Evolutionary conservation across 2,888 invertebrate genomes (phyloP), one percentile per base, ranked within the genome.

Genomic region (Tineola bisselliella): DNA sequence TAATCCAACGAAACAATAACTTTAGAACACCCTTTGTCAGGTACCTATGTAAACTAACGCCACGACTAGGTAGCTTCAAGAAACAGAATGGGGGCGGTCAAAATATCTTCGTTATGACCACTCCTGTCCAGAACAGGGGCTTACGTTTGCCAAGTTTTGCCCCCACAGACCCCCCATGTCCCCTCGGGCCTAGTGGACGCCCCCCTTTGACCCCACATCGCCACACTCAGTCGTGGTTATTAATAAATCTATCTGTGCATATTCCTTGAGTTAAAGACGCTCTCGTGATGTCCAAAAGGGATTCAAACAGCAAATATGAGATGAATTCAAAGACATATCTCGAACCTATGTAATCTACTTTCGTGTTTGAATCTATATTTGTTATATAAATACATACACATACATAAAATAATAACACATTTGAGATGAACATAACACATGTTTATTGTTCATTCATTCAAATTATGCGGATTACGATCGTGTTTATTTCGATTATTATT

Each of bases 81-180:
- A 83, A 82, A 84, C 84, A 79, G 82, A 83, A 77, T 79, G 84
- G 82, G 84, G 81, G 84, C 62, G 82, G 83, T 84, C 87, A 84
- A 87, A 86, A 86, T 84, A 86, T 87, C 86, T 86, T 86, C 84
- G 86, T 83, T 87, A 86, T 86, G 86, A 82, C 86, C 83, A 80
- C 77, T 82, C 75, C 84, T 87, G 87, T 86, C 87, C 84, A 71
- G 81, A 71, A 72, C 86, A 86, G 71, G 59, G 76, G 81, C 82
- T 81, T 81, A 84, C 81, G 81, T 79, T 81, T 79, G 82, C 82
- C 80, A 84, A 84, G 77, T 74, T 82, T 77, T 73, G 65, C 72
- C 77, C 73, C 68, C 73, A 74, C 66, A 62, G 18, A 56, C 62
- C 43, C 38, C 31, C 19, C 43, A 33, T 61, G 65, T 66, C 71